A percentile compares a stretch with the other conserved stretches of the same genome.
Conservation (phyloP, 2,888 invertebrate genomes). For the Sympetrum striolatum region DNA sequence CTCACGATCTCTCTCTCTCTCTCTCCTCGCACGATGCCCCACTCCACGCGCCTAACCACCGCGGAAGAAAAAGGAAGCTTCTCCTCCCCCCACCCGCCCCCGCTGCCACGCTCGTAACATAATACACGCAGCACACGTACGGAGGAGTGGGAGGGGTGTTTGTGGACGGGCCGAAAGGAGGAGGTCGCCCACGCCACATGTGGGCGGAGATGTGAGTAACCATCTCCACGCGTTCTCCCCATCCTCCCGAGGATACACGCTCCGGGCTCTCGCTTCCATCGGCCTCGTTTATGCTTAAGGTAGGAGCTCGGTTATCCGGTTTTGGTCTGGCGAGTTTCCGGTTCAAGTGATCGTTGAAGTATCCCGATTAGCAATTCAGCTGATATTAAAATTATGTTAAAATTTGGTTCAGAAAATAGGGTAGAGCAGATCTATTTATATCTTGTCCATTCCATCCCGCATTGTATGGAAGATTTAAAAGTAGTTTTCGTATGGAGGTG, state of each 20-base stretch:
- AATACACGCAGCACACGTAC: constrained; percentile 35
- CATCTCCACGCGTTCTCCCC: not conserved
- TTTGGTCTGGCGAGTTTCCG: too few relatives aligned
- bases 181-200: not conserved
- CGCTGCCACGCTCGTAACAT: constrained; percentile 41
- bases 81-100: not conserved
- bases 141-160: not conserved
- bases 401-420: too few relatives aligned
- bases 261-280: too few relatives aligned
- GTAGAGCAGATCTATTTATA: too few relatives aligned
- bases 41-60: not conserved
- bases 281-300: too few relatives aligned
- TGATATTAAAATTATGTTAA: too few relatives aligned
- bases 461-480: too few relatives aligned
- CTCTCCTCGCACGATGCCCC: not conserved
- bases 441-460: too few relatives aligned
- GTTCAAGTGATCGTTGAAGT: too few relatives aligned
- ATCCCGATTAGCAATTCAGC: too few relatives aligned
- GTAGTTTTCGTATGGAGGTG: too few relatives aligned
- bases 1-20: constrained; percentile 23
- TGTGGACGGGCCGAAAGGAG: not conserved
- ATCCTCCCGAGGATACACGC: not conserved
- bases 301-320: too few relatives aligned
- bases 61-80: not conserved
- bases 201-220: not conserved